Conservation (phyloP, 2,113 vertebrate genomes). For the Amblyornis subalaris region DNA sequence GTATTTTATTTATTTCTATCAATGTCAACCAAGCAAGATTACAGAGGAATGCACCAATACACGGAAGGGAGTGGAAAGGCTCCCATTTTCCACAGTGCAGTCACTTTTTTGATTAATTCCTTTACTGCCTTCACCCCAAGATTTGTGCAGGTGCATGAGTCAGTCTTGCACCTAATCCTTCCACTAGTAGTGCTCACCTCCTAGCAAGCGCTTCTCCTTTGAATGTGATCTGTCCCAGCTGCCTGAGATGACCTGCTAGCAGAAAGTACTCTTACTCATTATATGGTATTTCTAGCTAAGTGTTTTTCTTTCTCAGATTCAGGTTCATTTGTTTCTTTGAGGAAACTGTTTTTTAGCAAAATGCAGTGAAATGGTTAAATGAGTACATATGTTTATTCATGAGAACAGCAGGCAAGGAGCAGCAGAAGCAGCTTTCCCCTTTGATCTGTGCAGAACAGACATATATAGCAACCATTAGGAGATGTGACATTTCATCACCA, state of each 20-base stretch:
- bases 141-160: not conserved
- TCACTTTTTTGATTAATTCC: not conserved
- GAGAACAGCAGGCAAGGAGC: slow-evolving; percentile 23
- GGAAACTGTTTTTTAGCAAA: not conserved
- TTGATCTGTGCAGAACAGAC: slow-evolving; percentile 19
- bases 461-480: not conserved
- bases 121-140: not conserved
- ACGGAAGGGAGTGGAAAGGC: not conserved
- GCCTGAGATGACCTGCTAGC: not conserved
- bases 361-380: not conserved
- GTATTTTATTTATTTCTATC: not conserved
- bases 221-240: not conserved
- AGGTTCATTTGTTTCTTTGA: not conserved
- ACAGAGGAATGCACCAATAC: not conserved
- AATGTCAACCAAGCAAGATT: not conserved
- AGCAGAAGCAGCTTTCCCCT: slow-evolving; percentile 11
- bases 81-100: not conserved
- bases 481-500: slow-evolving; percentile 16
- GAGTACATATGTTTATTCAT: not conserved
- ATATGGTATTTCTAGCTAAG: not conserved
- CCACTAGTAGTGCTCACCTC: not conserved
- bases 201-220: not conserved
- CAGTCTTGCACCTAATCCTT: not conserved
- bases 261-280: not conserved
- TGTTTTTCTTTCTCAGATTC: not conserved